These are phyloP conservation scores for Tinea pellionella DNA, from an alignment of 2,888 invertebrate genomes.

Conservation along the genomic window DNA sequence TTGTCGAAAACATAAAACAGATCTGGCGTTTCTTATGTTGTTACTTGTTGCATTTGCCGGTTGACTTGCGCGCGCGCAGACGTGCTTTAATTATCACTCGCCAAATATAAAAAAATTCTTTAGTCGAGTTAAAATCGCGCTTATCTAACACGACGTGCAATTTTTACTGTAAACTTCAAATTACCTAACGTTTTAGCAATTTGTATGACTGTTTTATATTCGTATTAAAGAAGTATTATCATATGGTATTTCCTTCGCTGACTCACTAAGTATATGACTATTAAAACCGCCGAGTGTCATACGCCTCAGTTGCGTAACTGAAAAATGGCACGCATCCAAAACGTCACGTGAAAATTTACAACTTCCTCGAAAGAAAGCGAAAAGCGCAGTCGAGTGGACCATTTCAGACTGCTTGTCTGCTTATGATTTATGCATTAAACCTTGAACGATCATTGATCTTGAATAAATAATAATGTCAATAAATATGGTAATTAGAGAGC, in stretches of 20 bases:
- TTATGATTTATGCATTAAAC: constrained; percentile 12
- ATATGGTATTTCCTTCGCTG: constrained; percentile 36
- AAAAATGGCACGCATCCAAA: constrained; percentile 46
- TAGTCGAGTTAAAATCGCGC: constrained; percentile 15
- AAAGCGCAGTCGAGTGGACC: constrained; percentile 30
- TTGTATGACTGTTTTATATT: constrained; percentile 28
- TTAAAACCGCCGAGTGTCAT: constrained; percentile 21
- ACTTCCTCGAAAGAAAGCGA: constrained; percentile 39
- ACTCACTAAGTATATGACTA: constrained; percentile 24
- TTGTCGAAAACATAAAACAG: constrained; percentile 15
- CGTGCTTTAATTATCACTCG: constrained; percentile 3
- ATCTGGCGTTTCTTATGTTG: constrained; percentile 33
- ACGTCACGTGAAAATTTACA: constrained; percentile 33
- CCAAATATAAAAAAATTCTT: neutral
- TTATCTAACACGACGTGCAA: constrained; percentile 44
- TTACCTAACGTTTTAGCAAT: constrained; percentile 41
- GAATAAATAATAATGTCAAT: constrained; percentile 9
- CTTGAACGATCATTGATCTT: constrained; percentile 3
- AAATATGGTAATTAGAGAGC: constrained; percentile 16
- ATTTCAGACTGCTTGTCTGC: constrained; percentile 20
- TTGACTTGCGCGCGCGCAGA: constrained; percentile 28
- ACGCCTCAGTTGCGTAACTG: constrained; percentile 32
- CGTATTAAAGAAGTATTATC: neutral
- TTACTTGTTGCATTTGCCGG: constrained; percentile 49
- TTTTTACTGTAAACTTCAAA: constrained; percentile 31